A percentile compares a stretch with the other conserved stretches of the same genome.
These are phyloP conservation scores for Axinella damicornis DNA, from an alignment of 37 sponge, comb jelly and placozoan species.

Conservation along the genomic window DNA sequence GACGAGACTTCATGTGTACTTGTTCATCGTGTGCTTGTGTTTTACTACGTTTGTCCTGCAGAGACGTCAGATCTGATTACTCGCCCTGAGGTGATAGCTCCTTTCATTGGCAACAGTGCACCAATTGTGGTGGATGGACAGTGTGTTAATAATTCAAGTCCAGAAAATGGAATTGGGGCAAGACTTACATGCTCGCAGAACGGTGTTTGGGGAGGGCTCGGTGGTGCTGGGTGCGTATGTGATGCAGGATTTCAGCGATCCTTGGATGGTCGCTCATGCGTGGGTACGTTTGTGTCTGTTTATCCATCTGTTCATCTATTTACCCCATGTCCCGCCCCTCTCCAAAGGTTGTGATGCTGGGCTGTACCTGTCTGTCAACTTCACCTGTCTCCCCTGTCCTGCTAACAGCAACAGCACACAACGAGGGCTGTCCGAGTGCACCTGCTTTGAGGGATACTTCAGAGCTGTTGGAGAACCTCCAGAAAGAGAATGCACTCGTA, in stretches of 20 bases:
- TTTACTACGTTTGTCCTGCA: slow-evolving; percentile 54
- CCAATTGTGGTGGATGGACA: background rate
- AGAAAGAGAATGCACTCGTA: background rate
- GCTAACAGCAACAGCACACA: slow-evolving; percentile 4
- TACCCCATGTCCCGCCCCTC: no score
- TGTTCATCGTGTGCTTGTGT: slow-evolving; percentile 42
- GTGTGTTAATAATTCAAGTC: slow-evolving; percentile 28
- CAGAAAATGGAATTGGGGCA: background rate
- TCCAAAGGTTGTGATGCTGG: no score
- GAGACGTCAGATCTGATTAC: slow-evolving; percentile 12
- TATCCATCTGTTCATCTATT: no score
- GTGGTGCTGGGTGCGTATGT: slow-evolving; percentile 2
- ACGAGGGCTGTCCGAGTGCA: slow-evolving; percentile 1
- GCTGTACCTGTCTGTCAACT: no score
- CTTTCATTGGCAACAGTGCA: background rate
- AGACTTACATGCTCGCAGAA: background rate
- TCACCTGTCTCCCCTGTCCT: slow-evolving; percentile 28
- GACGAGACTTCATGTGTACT: slow-evolving; percentile 41
- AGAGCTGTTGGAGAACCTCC: slow-evolving; percentile 26
- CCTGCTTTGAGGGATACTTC: slow-evolving; percentile 43
- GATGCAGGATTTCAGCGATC: background rate
- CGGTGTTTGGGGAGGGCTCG: slow-evolving; percentile 25
- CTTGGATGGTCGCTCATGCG: background rate
- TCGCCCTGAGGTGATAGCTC: slow-evolving; percentile 37
- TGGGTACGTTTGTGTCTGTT: background rate